Conservation (phyloP, 2,888 invertebrate genomes). For the Orchesellides sinensis region DNA sequence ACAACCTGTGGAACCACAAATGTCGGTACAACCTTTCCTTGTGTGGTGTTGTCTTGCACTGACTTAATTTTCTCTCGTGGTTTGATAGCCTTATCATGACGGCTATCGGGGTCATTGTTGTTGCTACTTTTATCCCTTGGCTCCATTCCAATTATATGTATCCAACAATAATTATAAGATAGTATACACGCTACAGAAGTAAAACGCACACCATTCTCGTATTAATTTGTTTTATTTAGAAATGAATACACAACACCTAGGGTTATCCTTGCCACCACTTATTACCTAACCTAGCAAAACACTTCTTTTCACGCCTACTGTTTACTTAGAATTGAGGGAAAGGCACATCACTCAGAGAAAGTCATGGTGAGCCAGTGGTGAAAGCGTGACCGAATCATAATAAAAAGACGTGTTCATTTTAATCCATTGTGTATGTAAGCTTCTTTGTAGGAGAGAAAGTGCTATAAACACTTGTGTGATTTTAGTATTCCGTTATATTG, state of each 20-base stretch:
- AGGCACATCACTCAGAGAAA: not conserved
- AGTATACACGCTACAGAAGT: no score
- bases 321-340: no score
- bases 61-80: not conserved
- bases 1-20: constrained; percentile 43
- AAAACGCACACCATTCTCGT: no score
- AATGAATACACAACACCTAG: no score
- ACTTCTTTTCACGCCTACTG: no score
- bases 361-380: not conserved
- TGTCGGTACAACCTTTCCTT: not conserved
- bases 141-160: no score
- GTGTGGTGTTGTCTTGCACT: not conserved
- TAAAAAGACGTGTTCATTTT: not conserved
- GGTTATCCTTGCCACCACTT: no score
- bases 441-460: not conserved
- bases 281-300: no score
- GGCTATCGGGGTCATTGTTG: not conserved
- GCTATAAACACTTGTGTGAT: not conserved
- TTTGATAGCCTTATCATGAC: not conserved
- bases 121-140: not conserved
- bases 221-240: no score
- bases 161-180: no score
- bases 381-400: not conserved
- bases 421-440: no score
- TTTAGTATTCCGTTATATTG: not conserved